Evolutionary conservation across 2,113 vertebrate species (phyloP).

Genomic region (Rhea pennata): DNA sequence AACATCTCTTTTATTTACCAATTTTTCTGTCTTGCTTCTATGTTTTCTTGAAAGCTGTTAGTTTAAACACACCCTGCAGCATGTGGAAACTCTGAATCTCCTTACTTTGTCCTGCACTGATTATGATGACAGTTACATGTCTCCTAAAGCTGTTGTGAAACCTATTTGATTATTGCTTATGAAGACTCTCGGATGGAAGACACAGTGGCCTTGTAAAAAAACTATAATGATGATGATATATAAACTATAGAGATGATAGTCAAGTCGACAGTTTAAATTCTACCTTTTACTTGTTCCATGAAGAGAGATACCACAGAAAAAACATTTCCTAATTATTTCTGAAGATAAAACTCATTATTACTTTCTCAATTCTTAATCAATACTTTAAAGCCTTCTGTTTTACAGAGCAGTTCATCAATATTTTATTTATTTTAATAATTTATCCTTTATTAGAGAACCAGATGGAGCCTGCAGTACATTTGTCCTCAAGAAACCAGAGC

Average conservation of each 20-base stretch:
- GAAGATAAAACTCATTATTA: constrained; percentile 69
- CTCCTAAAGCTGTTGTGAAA: neutral
- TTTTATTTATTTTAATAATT: constrained; percentile 81
- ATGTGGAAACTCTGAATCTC: neutral
- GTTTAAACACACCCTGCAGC: neutral
- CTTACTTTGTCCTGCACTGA: neutral
- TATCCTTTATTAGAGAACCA: constrained; percentile 74
- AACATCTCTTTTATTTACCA: neutral
- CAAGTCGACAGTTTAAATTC: neutral
- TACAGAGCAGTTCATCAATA: constrained; percentile 78
- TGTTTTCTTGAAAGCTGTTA: neutral
- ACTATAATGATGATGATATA: neutral
- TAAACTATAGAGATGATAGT: neutral
- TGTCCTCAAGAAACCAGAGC: constrained; percentile 67
- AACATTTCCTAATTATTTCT: constrained; percentile 57
- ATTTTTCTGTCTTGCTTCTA: neutral
- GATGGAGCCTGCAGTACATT: constrained; percentile 60
- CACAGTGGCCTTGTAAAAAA: neutral
- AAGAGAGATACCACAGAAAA: constrained; percentile 20
- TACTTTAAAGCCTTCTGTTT: constrained; percentile 76
- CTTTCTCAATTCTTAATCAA: constrained; percentile 77
- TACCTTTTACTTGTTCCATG: neutral
- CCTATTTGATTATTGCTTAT: neutral
- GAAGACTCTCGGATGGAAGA: neutral
- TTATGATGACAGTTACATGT: neutral